phyloP scores from a whole-genome alignment of 2,113 vertebrate species.

The Spilogale gracilis region DNA sequence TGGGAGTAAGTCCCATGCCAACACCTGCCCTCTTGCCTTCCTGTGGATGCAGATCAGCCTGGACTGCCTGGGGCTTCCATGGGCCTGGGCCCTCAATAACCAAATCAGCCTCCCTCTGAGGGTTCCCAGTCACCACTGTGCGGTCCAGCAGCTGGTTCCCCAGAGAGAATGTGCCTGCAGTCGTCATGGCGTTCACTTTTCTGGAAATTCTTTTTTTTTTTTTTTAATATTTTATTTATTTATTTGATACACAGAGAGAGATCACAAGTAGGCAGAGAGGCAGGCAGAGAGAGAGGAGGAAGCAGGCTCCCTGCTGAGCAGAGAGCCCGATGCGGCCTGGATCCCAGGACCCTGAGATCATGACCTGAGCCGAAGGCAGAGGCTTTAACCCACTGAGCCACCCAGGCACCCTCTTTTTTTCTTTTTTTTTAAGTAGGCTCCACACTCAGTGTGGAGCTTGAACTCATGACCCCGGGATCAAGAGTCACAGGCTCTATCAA shows the following conservation, averaged over 20 bases:
- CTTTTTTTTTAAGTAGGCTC: neutral
- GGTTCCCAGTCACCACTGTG: neutral
- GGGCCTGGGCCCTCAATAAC: neutral
- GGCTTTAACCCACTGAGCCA: no score
- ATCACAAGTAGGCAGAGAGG: no score
- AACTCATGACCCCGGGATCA: neutral
- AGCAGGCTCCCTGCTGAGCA: no score
- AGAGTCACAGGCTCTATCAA: neutral
- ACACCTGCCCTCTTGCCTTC: neutral
- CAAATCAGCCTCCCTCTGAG: accelerated
- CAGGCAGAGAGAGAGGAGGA: no score
- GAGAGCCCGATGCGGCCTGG: no score
- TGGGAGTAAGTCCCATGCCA: accelerated
- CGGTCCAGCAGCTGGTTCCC: neutral
- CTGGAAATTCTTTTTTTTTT: neutral
- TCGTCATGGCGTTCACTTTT: neutral
- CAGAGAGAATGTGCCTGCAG: neutral
- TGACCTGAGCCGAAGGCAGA: no score
- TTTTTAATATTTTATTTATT: no score
- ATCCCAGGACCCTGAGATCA: no score
- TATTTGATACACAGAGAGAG: no score
- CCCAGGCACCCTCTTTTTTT: neutral
- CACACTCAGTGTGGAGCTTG: neutral
- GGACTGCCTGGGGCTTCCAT: neutral
- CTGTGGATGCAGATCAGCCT: neutral